Percentiles rank a stretch among this genome's conserved stretches.
phyloP scores from a whole-genome alignment of 2,888 invertebrate species.

The Nezara viridula region DNA sequence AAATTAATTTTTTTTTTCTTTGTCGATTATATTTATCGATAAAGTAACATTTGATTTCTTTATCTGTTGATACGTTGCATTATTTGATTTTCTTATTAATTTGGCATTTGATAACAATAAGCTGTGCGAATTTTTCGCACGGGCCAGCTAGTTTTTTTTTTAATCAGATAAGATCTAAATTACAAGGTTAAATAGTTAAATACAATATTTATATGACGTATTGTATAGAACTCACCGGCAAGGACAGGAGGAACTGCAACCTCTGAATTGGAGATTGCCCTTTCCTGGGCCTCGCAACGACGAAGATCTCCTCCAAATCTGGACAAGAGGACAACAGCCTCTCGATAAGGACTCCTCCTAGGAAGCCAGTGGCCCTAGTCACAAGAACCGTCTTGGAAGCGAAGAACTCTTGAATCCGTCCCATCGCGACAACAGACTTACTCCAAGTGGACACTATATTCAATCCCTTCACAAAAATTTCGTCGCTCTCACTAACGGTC shows the following conservation, averaged over 20 bases:
- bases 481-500: not conserved
- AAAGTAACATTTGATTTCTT: too few species aligned
- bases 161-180: not conserved
- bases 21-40: too few species aligned
- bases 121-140: too few species aligned
- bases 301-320: conserved; percentile 71
- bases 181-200: not conserved
- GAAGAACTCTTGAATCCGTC: conserved; percentile 66
- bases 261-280: conserved; percentile 72
- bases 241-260: conserved; percentile 74
- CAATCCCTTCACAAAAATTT: not conserved
- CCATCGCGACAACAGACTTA: not conserved
- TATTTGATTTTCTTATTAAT: too few species aligned
- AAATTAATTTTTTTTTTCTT: too few species aligned
- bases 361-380: conserved; percentile 88
- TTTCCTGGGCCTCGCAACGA: conserved; percentile 74
- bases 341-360: conserved; percentile 62
- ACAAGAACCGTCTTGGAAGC: conserved; percentile 75
- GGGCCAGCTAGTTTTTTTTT: too few species aligned
- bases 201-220: not conserved
- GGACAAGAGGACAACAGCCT: conserved; percentile 69
- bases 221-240: conserved; percentile 70
- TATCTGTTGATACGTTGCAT: too few species aligned
- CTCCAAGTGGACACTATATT: not conserved
- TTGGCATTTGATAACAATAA: too few species aligned